phyloP scores from a whole-genome alignment of 2,888 invertebrate species.

The Paralinhomoeus sp. region DNA sequence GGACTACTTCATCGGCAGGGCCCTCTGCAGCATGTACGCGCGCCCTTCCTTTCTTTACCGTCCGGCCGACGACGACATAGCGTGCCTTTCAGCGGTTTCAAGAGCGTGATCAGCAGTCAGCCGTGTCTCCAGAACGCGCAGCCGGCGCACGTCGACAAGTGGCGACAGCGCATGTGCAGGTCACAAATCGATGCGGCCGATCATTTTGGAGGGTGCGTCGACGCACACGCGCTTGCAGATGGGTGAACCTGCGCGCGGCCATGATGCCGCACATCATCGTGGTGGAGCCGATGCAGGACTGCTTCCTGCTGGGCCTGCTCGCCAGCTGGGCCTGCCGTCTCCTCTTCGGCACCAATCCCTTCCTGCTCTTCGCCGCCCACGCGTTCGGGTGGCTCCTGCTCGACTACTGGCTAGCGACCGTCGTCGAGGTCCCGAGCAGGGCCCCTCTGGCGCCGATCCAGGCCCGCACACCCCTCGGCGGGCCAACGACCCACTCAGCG shows the following conservation, averaged over 20 bases:
- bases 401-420: constrained; percentile 71
- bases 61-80: no score
- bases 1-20: constrained; percentile 88
- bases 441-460: no score
- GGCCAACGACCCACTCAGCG: no score
- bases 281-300: constrained; percentile 72
- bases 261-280: constrained; percentile 78
- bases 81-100: no score
- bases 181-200: no score
- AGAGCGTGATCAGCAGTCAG: no score
- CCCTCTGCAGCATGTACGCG: constrained; percentile 36
- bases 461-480: no score
- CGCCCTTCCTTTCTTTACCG: background rate
- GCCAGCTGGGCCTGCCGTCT: constrained; percentile 61
- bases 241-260: constrained; percentile 81
- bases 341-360: constrained; percentile 62
- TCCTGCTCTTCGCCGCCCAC: constrained; percentile 76
- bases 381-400: constrained; percentile 78
- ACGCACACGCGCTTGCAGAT: no score
- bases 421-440: constrained; percentile 48
- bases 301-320: constrained; percentile 70
- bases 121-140: no score
- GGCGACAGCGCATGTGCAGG: no score
- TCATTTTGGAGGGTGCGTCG: no score
- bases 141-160: no score